Evolutionary conservation across 2,888 invertebrate species (phyloP).

Genomic region (Diogma glabrata): DNA sequence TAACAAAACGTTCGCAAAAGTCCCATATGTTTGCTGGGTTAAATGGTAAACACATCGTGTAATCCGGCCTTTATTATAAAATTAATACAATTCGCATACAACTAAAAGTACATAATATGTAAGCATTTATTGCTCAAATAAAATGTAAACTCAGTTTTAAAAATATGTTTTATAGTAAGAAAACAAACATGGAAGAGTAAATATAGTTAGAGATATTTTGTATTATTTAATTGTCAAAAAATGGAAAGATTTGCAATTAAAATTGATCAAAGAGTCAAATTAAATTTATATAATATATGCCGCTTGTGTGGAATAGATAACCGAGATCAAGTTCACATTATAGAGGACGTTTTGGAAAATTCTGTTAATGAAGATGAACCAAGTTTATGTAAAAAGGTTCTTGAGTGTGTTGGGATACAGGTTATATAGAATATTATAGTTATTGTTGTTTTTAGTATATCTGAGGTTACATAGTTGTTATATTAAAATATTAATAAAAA

Average conservation of each 20-base stretch:
- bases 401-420: constrained; percentile 28
- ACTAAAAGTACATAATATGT: too few species aligned
- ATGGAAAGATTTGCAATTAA: constrained; percentile 35
- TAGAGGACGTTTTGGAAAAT: constrained; percentile 19
- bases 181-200: constrained; percentile 9
- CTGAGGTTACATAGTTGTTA: too few species aligned
- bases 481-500: too few species aligned
- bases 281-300: constrained; percentile 34
- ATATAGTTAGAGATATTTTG: constrained; percentile 2
- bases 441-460: too few species aligned
- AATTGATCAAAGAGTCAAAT: constrained; percentile 31
- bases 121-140: neutral
- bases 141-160: neutral
- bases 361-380: constrained; percentile 27
- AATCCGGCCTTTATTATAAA: too few species aligned
- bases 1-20: too few species aligned
- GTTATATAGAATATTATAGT: too few species aligned
- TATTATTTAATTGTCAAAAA: constrained; percentile 9
- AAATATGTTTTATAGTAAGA: constrained; percentile 5
- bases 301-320: constrained; percentile 36
- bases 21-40: too few species aligned
- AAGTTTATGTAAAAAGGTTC: constrained; percentile 29
- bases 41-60: too few species aligned
- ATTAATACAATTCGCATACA: too few species aligned
- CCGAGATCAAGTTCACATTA: constrained; percentile 29